These are phyloP conservation scores for Dynastes grantii DNA, from an alignment of 2,888 invertebrate species.

Conservation along the genomic window DNA sequence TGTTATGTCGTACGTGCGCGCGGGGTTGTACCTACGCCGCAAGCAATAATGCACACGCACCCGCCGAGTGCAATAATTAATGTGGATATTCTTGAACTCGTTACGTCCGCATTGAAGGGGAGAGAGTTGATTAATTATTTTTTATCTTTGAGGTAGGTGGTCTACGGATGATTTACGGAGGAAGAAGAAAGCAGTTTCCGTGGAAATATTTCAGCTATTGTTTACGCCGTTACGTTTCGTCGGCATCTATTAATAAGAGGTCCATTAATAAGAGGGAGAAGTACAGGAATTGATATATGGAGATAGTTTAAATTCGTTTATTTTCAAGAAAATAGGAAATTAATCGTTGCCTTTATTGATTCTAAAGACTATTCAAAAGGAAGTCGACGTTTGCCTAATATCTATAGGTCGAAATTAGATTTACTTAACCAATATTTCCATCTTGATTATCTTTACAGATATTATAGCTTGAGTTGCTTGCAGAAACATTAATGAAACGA, in stretches of 20 bases:
- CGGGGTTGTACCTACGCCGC: neutral
- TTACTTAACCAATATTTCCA: no score
- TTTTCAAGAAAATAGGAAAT: no score
- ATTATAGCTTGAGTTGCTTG: no score
- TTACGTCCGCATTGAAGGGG: slow-evolving; percentile 50
- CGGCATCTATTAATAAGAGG: neutral
- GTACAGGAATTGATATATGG: neutral
- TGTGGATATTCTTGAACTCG: slow-evolving; percentile 52
- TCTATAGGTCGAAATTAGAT: no score
- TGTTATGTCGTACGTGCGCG: slow-evolving; percentile 25
- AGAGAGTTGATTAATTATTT: slow-evolving; percentile 52
- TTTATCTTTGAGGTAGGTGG: slow-evolving; percentile 48
- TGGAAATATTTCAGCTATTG: slow-evolving; percentile 25
- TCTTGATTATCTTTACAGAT: no score
- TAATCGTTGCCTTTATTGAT: no score
- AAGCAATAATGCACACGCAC: slow-evolving; percentile 42
- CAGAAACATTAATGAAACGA: no score
- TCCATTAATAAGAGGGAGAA: neutral
- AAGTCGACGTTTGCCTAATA: no score
- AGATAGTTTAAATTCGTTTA: neutral
- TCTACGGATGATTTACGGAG: slow-evolving; percentile 41
- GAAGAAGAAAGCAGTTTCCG: slow-evolving; percentile 20
- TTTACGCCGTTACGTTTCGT: neutral
- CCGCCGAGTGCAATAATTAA: slow-evolving; percentile 45
- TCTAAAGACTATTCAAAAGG: no score